Percentiles rank a stretch among this genome's conserved stretches.
These are phyloP conservation scores for Tridacna gigas DNA, from an alignment of 2,888 invertebrate species.

Conservation along the genomic window DNA sequence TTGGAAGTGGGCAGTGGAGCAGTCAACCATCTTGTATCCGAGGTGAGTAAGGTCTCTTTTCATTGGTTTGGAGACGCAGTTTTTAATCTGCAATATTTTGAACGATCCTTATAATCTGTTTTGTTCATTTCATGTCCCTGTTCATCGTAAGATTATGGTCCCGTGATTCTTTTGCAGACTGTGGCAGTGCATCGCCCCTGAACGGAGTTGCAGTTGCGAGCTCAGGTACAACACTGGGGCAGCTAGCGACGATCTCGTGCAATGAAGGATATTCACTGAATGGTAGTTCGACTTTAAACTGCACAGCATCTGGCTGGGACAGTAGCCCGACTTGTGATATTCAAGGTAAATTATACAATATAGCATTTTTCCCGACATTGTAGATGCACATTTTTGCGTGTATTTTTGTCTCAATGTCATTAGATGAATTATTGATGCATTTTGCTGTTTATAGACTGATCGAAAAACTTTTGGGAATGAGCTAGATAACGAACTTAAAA, in stretches of 20 bases:
- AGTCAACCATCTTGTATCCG: slow-evolving; percentile 1
- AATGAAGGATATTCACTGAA: slow-evolving; percentile 20
- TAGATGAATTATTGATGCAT: no score
- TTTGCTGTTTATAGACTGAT: no score
- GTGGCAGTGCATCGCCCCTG: slow-evolving; percentile 3
- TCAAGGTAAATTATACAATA: slow-evolving; percentile 4
- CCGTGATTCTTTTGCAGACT: slow-evolving; percentile 9
- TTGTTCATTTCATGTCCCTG: neutral
- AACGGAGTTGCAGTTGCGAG: slow-evolving; percentile 12
- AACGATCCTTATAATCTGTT: neutral
- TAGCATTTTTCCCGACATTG: no score
- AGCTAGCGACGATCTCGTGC: slow-evolving; percentile 2
- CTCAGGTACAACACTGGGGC: neutral
- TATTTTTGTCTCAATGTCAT: no score
- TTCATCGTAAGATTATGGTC: slow-evolving; percentile 18
- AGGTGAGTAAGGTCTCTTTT: neutral
- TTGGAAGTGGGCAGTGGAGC: neutral
- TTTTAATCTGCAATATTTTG: neutral
- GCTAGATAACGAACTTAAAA: no score
- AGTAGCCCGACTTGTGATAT: slow-evolving; percentile 25
- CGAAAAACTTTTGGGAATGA: no score
- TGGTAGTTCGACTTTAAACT: neutral
- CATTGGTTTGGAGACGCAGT: no score
- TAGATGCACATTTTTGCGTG: no score
- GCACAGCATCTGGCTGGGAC: slow-evolving; percentile 29